A percentile compares a stretch with the other conserved stretches of the same genome.
Conservation (phyloP, 2,888 invertebrate species). For the Drosophila pseudotalamancana region DNA sequence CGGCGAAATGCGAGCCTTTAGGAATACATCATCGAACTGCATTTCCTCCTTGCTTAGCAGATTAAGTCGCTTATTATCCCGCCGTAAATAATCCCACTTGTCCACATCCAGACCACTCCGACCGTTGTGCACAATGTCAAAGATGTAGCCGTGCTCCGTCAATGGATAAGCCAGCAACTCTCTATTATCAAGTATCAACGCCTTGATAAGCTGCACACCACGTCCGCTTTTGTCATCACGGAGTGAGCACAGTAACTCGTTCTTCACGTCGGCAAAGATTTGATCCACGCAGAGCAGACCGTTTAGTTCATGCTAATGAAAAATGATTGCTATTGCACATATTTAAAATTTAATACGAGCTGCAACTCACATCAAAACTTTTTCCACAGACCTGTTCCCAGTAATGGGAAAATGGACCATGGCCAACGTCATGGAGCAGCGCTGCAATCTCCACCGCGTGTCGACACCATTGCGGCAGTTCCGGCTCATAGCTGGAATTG, state of each 20-base stretch:
- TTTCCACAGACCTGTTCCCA: constrained; percentile 85
- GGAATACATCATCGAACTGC: constrained; percentile 77
- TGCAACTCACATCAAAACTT: constrained; percentile 49
- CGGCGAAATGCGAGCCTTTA: constrained; percentile 66
- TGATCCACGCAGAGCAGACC: constrained; percentile 67
- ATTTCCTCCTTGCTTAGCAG: constrained; percentile 60
- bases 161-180: constrained; percentile 47
- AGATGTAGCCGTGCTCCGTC: constrained; percentile 70
- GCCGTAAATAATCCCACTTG: constrained; percentile 88
- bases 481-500: constrained; percentile 70
- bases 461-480: constrained; percentile 71
- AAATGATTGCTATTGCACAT: not conserved
- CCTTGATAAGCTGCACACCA: constrained; percentile 77
- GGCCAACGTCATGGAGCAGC: constrained; percentile 88
- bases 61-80: constrained; percentile 85
- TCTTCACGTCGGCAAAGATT: constrained; percentile 62
- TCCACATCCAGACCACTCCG: constrained; percentile 87
- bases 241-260: constrained; percentile 45
- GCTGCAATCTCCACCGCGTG: constrained; percentile 86
- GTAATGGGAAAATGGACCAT: constrained; percentile 88
- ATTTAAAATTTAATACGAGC: not conserved
- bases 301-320: constrained; percentile 76
- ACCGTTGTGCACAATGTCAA: constrained; percentile 86
- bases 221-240: constrained; percentile 59
- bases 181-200: constrained; percentile 73